Conservation (phyloP, 2,113 vertebrate genomes). For the Oceanites oceanicus region DNA sequence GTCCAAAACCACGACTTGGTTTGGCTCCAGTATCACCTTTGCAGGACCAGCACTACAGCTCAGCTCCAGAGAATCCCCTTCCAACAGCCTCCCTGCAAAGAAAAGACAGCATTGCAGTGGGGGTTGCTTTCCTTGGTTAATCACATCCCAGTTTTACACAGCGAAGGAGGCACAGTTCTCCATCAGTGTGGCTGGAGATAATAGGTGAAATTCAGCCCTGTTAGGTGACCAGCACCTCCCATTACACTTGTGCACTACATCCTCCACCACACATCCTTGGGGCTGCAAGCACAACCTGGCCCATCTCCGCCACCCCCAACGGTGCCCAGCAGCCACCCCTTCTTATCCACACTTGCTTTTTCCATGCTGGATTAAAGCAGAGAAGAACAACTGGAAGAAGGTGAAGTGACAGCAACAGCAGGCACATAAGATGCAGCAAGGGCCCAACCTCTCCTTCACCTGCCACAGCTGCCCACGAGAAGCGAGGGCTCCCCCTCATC, state of each 20-base stretch:
- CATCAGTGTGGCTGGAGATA: not conserved
- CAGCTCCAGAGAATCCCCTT: conserved; percentile 82
- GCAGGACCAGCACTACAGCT: conserved; percentile 87
- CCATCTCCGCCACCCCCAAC: not conserved
- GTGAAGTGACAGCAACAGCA: not conserved
- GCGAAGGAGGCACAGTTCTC: accelerated
- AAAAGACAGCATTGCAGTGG: not conserved
- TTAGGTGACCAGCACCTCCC: not conserved
- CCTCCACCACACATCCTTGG: not conserved
- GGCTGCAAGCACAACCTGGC: not conserved
- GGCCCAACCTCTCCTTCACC: not conserved
- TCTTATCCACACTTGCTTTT: not conserved
- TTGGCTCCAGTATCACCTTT: conserved; percentile 83
- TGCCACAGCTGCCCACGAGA: not conserved
- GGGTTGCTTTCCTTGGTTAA: not conserved
- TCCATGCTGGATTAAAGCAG: not conserved
- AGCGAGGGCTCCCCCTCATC: not conserved
- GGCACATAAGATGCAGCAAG: not conserved
- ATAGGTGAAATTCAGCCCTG: not conserved
- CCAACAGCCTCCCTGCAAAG: conserved; percentile 76
- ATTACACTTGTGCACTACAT: not conserved
- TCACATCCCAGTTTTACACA: not conserved
- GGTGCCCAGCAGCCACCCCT: not conserved
- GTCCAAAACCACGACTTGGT: conserved; percentile 80
- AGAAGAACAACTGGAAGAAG: not conserved